Percentiles rank a stretch among this genome's conserved stretches.
Conservation (phyloP, 35 echinoderm and acorn worm genomes). For the Apostichopus parvimensis region DNA sequence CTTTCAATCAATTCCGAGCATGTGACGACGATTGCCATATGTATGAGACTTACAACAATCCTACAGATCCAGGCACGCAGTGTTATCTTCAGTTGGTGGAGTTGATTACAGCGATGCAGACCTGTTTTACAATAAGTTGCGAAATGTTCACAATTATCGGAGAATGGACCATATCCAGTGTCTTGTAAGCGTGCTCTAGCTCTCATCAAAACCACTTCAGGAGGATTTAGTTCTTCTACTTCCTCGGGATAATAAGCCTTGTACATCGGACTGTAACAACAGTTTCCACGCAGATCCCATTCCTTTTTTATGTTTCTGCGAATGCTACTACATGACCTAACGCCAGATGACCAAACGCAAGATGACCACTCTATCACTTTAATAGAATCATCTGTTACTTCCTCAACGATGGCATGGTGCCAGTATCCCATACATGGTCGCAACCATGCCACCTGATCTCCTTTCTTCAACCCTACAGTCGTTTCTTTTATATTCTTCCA, state of each 20-base stretch:
- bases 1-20: conserved; percentile 19
- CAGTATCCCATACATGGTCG: conserved; percentile 25
- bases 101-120: no score
- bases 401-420: conserved; percentile 64
- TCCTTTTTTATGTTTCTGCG: neutral
- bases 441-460: conserved; percentile 63
- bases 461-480: neutral
- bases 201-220: conserved; percentile 54
- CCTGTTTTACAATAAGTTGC: neutral
- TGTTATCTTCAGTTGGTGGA: no score
- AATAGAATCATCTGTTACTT: neutral
- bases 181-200: neutral
- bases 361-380: conserved; percentile 26
- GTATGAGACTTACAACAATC: no score
- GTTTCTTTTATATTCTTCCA: neutral
- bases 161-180: conserved; percentile 32
- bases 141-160: conserved; percentile 60
- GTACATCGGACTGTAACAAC: conserved; percentile 44
- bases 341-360: no score
- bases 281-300: neutral
- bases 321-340: neutral
- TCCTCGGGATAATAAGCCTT: conserved; percentile 44
- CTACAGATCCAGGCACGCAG: no score
- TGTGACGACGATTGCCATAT: neutral
- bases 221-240: neutral